Base-by-base conservation (phyloP, 2,113 vertebrate genomes). In the Crypturellus undulatus region DNA sequence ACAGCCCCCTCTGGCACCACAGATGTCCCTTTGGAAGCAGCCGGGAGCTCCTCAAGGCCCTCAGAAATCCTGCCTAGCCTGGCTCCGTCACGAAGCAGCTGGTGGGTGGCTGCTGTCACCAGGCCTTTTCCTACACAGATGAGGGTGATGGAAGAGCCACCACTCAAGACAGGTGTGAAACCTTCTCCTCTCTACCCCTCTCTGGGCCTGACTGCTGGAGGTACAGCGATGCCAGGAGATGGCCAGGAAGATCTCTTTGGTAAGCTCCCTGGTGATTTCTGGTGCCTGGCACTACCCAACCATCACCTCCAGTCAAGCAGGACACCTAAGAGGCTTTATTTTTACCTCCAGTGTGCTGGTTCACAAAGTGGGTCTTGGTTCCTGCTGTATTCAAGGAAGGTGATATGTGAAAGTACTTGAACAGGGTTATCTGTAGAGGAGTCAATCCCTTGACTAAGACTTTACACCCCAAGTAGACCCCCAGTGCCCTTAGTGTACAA, bases 1-100 rank as follows among this genome's bases (percentile, higher is more conserved):
- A 22, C 32, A 25, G 49, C 38, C 19, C 20, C 36, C 69, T 0
- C 0, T 0, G 25, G 69, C 19, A 6, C 19, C 18, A 1, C 3
- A 0, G 28, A 7, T 16, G 42, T 25, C 10, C 49, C 28, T 20
- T 26, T 62, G 26, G 71, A 81, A 40, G 4, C 17, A 36, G 25
- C 80, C 52, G 90, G 81, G 56, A 71, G 69, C 51, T 75, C 30
- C 0, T 3, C 3, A 18, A 49, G 20, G 36, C 4, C 34, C 30
- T 28, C 77, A 63, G 62, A 64, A 34, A 8, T 30, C 59, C 20
- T 16, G 17, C 58, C 60, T 10, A 6, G 36, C 43, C 71, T 10
- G 72, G 49, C 2, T 25, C 62, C 45, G 51, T 30, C 22, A 38
- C 30, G 22, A 1, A 19, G 8, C 21, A 45, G 49, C 24, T 28